Conservation (phyloP, 2,113 vertebrate species). For the Chelonoidis abingdonii region DNA sequence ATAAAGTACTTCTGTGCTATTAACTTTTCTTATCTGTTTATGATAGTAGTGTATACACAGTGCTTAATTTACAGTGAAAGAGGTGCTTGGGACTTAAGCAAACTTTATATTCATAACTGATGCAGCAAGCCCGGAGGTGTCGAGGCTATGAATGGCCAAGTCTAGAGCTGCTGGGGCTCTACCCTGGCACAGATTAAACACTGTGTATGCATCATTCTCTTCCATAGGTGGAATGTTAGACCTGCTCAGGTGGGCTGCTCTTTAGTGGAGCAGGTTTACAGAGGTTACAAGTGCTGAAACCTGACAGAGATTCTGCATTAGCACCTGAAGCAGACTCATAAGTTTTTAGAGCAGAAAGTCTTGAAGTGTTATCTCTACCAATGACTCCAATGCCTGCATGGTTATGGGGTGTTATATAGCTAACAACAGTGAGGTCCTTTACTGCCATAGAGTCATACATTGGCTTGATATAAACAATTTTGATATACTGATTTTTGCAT, state of each 20-base stretch:
- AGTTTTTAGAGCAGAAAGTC: fast-evolving
- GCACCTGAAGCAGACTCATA: fast-evolving
- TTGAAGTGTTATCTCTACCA: conserved; percentile 41
- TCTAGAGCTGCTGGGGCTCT: too few relatives aligned
- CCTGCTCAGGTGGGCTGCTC: fast-evolving
- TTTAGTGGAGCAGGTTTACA: fast-evolving
- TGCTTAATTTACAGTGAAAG: too few relatives aligned
- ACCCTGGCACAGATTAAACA: too few relatives aligned
- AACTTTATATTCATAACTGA: too few relatives aligned
- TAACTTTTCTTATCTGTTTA: too few relatives aligned
- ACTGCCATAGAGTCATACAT: too few relatives aligned
- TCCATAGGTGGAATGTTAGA: not conserved
- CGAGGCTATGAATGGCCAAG: too few relatives aligned
- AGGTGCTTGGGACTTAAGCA: too few relatives aligned
- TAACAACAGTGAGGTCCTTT: fast-evolving
- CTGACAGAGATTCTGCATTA: not conserved
- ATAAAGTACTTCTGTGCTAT: too few relatives aligned
- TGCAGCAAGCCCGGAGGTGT: too few relatives aligned
- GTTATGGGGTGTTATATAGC: fast-evolving
- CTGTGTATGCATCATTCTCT: too few relatives aligned
- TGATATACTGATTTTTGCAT: fast-evolving
- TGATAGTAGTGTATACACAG: not conserved
- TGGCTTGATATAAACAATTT: fast-evolving
- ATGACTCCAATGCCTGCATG: not conserved
- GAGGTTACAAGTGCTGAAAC: not conserved